These are phyloP conservation scores for Leptestheria dahalacensis DNA, from an alignment of 1,140 invertebrate genomes.

Conservation along the genomic window DNA sequence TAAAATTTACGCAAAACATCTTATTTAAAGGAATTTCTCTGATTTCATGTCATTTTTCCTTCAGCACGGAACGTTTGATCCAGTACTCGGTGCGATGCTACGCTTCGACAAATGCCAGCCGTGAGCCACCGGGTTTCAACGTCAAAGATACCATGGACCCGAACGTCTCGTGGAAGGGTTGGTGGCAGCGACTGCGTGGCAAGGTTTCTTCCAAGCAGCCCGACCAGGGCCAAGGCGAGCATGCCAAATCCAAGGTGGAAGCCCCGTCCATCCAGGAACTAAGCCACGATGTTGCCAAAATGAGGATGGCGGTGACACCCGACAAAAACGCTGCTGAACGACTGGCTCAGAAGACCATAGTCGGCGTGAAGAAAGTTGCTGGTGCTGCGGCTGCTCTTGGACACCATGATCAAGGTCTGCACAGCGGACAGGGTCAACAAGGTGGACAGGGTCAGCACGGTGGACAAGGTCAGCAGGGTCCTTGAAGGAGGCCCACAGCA, in stretches of 20 bases:
- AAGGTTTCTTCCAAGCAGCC: neutral
- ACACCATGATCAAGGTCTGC: no score
- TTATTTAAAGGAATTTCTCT: no score
- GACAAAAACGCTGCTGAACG: neutral
- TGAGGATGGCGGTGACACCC: neutral
- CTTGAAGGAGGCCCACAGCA: no score
- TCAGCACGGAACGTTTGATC: neutral
- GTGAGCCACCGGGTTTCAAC: neutral
- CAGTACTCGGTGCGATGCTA: neutral
- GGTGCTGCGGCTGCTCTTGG: no score
- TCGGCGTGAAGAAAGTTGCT: neutral
- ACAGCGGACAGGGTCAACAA: no score
- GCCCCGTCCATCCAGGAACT: neutral
- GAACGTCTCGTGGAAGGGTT: neutral
- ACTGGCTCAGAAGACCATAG: neutral
- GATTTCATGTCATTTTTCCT: neutral
- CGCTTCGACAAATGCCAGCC: neutral
- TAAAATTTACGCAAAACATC: no score
- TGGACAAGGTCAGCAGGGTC: neutral
- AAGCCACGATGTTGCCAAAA: neutral
- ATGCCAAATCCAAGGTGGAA: neutral
- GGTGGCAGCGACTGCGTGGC: neutral
- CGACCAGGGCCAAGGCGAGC: neutral
- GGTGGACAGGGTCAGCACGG: neutral
- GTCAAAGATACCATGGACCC: neutral